These are phyloP conservation scores for Momotus momota DNA, from an alignment of 2,797 vertebrate species.

Conservation along the genomic window DNA sequence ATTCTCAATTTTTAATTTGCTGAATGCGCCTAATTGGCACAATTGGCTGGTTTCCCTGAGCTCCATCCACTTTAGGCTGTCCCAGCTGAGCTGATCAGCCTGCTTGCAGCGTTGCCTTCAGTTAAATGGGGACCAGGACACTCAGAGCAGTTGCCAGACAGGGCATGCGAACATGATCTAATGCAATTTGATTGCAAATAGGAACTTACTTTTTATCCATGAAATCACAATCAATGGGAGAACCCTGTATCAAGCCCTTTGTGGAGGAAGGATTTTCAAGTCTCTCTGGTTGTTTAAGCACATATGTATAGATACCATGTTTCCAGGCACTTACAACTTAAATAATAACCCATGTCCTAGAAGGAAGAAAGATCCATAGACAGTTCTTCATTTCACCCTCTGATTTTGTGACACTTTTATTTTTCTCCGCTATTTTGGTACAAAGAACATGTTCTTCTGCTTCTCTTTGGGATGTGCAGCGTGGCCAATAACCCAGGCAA, in stretches of 20 bases:
- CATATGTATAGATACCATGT: accelerated
- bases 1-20: background rate
- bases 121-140: background rate
- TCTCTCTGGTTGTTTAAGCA: background rate
- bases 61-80: background rate
- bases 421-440: background rate
- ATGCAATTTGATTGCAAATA: background rate
- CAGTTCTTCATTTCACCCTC: background rate
- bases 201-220: background rate
- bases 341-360: background rate
- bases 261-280: background rate
- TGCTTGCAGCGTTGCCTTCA: background rate
- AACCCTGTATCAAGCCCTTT: background rate
- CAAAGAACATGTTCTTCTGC: background rate
- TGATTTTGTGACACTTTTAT: background rate
- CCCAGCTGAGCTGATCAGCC: background rate
- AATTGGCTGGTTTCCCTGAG: background rate
- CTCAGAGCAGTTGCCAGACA: background rate
- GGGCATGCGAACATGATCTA: background rate
- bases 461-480: background rate
- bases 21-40: background rate
- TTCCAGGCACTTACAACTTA: background rate
- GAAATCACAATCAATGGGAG: background rate
- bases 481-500: background rate
- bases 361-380: background rate